phyloP scores from a whole-genome alignment of 2,888 invertebrate genomes.

The Cantharis rufa region DNA sequence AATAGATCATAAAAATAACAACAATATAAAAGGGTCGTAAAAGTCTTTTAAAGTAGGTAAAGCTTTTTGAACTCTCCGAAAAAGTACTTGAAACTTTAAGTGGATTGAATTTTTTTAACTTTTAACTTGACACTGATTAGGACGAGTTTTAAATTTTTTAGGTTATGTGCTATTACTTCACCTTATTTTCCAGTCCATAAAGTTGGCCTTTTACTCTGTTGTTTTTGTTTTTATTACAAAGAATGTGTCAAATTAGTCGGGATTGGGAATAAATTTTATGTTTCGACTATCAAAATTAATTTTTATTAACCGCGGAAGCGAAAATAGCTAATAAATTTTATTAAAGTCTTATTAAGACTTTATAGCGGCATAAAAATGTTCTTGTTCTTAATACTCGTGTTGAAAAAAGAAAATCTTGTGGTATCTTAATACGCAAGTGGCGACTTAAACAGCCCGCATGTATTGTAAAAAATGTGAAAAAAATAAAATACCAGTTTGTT shows the following conservation, averaged over 20 bases:
- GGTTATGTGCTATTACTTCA: neutral
- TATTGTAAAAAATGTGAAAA: slow-evolving; percentile 14
- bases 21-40: slow-evolving; percentile 11
- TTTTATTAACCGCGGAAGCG: neutral
- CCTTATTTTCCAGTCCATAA: neutral
- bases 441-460: slow-evolving; percentile 9
- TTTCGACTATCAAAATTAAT: neutral
- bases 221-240: neutral
- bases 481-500: slow-evolving; percentile 2
- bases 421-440: slow-evolving; percentile 1
- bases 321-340: neutral
- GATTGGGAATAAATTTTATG: neutral
- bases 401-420: neutral
- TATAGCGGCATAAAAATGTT: neutral
- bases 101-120: neutral
- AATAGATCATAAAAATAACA: slow-evolving; percentile 13
- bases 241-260: neutral
- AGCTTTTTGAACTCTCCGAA: slow-evolving; percentile 1
- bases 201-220: neutral
- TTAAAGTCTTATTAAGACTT: neutral
- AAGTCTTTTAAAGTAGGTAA: slow-evolving; percentile 13
- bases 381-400: neutral
- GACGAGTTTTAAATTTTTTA: neutral
- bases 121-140: neutral
- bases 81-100: neutral